Base-by-base conservation (phyloP, 2,113 vertebrate species). In the Nothobranchius furzeri region DNA sequence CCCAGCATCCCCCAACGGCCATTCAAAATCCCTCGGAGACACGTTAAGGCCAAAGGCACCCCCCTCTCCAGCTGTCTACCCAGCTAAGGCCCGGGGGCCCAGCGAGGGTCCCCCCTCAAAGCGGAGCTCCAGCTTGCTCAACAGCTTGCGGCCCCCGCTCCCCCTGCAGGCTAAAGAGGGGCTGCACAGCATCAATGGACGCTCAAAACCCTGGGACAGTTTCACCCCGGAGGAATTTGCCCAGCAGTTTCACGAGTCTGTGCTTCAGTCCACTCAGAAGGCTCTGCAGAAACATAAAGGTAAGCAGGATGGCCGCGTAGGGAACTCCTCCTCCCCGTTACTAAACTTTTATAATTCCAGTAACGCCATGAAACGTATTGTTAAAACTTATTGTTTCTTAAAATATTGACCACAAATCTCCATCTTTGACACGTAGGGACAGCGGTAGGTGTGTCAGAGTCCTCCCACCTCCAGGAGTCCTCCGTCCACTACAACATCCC, bases 401-500 rank as follows among this genome's bases (percentile, higher is more conserved):
- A 40, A 40, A 9, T 9, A 40, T 7, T 8, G 37, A 40, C 37
- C 37, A 40, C 37, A 40, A 40, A 40, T 40, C 9, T 40, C 37
- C 37, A 2, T 53, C 11, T 49, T 48, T 12, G 8, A 12, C 36
- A 54, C 1, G 9, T 71, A 98, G 96, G 93, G 63, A 92, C 84
- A 1, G 63, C 89, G 0, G 64, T 90, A 0, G 79, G 86, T 59
- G 92, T 90, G 3, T 93, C 95, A 0, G 96, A 96, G 76, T 95
- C 96, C 69, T 97, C 94, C 79, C 95, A 97, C 86, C 94, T 94
- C 12, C 90, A 94, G 0, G 96, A 99, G 57, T 76, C 96, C 0
- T 95, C 96, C 1, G 92, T 98, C 84, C 97, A 96, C 91, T 99
- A 99, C 93, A 98, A 98, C 96, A 96, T 99, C 94, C 96, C 96